phyloP scores from a whole-genome alignment of 2,888 invertebrate species.

The Drosophila ustulata region DNA sequence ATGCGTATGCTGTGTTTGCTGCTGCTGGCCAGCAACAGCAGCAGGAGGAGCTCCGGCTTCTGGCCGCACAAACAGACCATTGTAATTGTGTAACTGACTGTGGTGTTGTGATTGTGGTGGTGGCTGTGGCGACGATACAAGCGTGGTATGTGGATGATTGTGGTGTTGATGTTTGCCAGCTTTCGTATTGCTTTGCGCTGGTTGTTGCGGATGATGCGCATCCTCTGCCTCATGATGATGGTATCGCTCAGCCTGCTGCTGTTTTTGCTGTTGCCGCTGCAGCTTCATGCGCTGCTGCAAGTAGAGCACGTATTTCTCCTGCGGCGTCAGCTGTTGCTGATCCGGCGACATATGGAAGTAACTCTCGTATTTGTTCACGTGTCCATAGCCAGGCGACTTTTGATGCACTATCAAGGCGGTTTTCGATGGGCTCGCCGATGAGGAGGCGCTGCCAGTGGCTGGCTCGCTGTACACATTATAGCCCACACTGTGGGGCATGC shows the following conservation, averaged over 20 bases:
- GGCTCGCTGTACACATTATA: conserved; percentile 69
- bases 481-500: conserved; percentile 68
- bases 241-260: conserved; percentile 43
- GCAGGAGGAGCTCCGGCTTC: conserved; percentile 22
- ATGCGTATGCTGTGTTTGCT: conserved; percentile 13
- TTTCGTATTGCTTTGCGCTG: conserved; percentile 57
- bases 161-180: conserved; percentile 52
- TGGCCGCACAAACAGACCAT: conserved; percentile 51
- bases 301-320: conserved; percentile 84
- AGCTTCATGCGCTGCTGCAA: conserved; percentile 83
- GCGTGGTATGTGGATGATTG: conserved; percentile 31
- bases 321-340: conserved; percentile 81
- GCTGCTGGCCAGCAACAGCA: neutral
- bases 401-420: conserved; percentile 60
- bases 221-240: conserved; percentile 46
- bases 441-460: conserved; percentile 37
- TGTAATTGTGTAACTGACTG: conserved; percentile 50
- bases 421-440: conserved; percentile 49
- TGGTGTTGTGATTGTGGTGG: conserved; percentile 21
- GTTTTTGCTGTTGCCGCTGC: conserved; percentile 56
- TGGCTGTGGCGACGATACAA: conserved; percentile 45
- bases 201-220: conserved; percentile 57
- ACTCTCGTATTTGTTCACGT: conserved; percentile 61
- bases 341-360: conserved; percentile 73
- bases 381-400: conserved; percentile 61